phyloP scores from a whole-genome alignment of 2,797 vertebrate genomes.

The Poecilia picta region DNA sequence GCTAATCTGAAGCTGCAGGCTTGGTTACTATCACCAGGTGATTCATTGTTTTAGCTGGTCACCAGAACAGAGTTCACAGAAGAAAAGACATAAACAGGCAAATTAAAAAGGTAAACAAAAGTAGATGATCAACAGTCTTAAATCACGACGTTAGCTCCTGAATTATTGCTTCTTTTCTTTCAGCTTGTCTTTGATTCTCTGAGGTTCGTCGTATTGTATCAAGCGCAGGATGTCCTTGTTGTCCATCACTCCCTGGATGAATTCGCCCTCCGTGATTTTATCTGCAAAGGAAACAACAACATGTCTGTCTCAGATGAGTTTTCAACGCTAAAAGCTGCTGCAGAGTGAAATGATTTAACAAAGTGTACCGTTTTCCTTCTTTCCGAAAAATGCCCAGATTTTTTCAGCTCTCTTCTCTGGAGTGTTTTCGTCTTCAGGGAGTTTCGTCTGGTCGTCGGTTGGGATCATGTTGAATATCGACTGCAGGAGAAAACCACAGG shows the following conservation, averaged over 20 bases:
- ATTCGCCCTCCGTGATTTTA: conserved; percentile 90
- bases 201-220: conserved; percentile 90
- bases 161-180: conserved; percentile 83
- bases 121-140: conserved; percentile 51
- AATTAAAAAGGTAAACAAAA: conserved; percentile 48
- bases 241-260: conserved; percentile 89
- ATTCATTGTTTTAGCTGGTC: not conserved
- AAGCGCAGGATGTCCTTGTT: conserved; percentile 91
- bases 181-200: conserved; percentile 86
- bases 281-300: conserved; percentile 69
- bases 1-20: not conserved
- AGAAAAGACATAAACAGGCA: not conserved
- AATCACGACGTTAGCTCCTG: not conserved
- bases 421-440: conserved; percentile 89
- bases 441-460: conserved; percentile 81
- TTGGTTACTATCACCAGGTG: not conserved
- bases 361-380: conserved; percentile 85
- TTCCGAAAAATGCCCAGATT: conserved; percentile 90
- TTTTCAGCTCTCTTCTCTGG: conserved; percentile 91
- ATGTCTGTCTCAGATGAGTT: not conserved
- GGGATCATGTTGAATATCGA: conserved; percentile 96
- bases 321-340: not conserved
- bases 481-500: conserved; percentile 62
- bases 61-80: conserved; percentile 6
- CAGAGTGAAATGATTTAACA: not conserved